A percentile compares a stretch with the other conserved stretches of the same genome.
phyloP scores from a whole-genome alignment of 2,797 vertebrate genomes.

The Alauda arvensis region DNA sequence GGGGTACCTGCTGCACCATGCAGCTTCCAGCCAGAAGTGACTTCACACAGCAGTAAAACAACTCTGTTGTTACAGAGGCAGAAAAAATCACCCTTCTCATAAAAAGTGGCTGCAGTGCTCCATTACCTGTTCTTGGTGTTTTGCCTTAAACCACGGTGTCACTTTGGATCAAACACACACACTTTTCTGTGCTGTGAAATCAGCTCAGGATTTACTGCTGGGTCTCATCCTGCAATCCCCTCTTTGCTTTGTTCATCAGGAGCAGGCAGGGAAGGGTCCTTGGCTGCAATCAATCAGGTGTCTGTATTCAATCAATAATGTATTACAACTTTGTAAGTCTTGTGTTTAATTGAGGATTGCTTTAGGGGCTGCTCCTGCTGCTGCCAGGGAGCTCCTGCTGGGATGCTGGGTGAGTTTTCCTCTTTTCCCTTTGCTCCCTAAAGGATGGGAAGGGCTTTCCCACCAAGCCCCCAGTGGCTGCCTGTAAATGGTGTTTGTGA shows the following conservation, averaged over 20 bases:
- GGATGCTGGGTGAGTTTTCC: not conserved
- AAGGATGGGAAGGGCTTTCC: not conserved
- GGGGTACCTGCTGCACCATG: not conserved
- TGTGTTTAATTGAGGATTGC: not conserved
- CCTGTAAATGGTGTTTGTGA: not conserved
- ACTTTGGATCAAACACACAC: not conserved
- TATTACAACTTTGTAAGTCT: not conserved
- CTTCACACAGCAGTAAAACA: not conserved
- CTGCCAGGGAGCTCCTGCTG: not conserved
- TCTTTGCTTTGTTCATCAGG: not conserved
- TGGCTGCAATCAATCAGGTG: not conserved
- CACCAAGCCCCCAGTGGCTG: not conserved
- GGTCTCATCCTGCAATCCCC: not conserved
- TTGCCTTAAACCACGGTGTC: not conserved
- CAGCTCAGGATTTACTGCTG: not conserved
- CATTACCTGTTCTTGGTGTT: not conserved
- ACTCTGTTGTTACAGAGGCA: not conserved
- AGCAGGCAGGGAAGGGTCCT: not conserved
- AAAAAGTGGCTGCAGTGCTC: not conserved
- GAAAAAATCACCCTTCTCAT: not conserved
- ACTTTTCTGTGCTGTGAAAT: not conserved
- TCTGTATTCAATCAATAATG: not conserved
- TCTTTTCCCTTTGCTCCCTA: not conserved
- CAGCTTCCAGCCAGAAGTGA: not conserved
- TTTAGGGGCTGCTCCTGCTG: not conserved